These are phyloP conservation scores for Corapipo altera DNA, from an alignment of 2,113 vertebrate species.

Conservation along the genomic window DNA sequence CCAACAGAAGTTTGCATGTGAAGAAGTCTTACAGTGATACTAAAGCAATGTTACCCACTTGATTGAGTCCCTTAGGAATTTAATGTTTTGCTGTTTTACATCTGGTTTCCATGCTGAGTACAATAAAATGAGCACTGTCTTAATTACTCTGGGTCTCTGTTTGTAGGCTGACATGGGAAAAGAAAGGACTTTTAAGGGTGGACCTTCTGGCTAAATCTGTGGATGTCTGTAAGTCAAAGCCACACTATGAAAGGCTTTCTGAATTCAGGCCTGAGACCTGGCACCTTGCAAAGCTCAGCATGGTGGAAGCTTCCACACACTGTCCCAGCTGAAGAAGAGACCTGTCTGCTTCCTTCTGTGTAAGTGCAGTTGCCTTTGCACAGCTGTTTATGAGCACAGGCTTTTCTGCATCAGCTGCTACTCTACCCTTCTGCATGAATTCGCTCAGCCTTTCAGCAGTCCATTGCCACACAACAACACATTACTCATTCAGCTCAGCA, in stretches of 20 bases:
- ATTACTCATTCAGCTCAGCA: neutral
- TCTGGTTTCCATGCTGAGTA: slow-evolving; percentile 57
- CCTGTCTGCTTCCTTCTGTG: neutral
- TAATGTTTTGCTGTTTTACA: slow-evolving; percentile 61
- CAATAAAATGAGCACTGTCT: slow-evolving; percentile 58
- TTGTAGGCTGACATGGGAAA: slow-evolving; percentile 17
- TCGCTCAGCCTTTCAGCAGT: neutral
- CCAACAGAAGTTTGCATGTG: slow-evolving; percentile 43
- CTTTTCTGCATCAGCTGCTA: neutral
- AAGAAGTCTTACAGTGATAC: slow-evolving; percentile 34
- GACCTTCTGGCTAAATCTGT: neutral
- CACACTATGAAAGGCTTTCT: neutral
- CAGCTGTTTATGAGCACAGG: neutral
- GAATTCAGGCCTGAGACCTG: neutral
- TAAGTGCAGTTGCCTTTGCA: neutral
- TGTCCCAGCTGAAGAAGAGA: neutral
- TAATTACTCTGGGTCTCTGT: slow-evolving; percentile 50
- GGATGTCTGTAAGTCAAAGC: neutral
- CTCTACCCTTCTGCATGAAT: neutral
- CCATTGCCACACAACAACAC: neutral
- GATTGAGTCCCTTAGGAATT: slow-evolving; percentile 4
- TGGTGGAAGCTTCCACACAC: neutral
- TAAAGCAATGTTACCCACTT: slow-evolving; percentile 11
- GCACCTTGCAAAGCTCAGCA: neutral
- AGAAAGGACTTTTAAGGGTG: neutral